Evolutionary conservation across 2,888 invertebrate species (phyloP).

Genomic region (Neoscelio sp.): DNA sequence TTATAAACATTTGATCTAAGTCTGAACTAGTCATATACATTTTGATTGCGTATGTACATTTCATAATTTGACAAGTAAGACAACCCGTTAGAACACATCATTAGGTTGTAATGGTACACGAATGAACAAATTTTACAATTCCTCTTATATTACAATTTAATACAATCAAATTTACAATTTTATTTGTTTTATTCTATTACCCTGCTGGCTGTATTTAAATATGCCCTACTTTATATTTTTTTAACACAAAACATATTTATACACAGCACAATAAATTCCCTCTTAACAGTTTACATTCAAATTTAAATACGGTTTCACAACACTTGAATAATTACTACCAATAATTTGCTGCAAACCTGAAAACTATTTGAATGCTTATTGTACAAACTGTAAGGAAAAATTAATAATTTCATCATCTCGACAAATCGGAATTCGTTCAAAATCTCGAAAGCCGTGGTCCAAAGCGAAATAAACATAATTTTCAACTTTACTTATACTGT

Average conservation of each 20-base stretch:
- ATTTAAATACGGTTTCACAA: constrained; percentile 5
- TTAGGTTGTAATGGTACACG: constrained; percentile 6
- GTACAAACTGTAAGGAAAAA: not conserved
- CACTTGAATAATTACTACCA: constrained; percentile 1
- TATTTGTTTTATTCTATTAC: not conserved
- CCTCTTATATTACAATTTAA: not conserved
- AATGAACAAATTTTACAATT: constrained; percentile 15
- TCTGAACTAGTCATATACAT: constrained; percentile 51
- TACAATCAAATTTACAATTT: constrained; percentile 11
- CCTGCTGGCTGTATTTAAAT: constrained; percentile 13
- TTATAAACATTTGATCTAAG: constrained; percentile 43
- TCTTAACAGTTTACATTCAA: not conserved
- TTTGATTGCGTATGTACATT: constrained; percentile 51
- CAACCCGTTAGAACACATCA: not conserved
- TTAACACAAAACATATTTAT: constrained; percentile 17
- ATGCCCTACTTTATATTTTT: constrained; percentile 7
- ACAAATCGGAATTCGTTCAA: not conserved
- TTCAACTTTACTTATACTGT: not conserved
- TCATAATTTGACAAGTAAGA: constrained; percentile 17
- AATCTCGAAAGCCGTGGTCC: not conserved
- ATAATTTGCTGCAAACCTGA: constrained; percentile 7
- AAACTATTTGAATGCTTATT: not conserved
- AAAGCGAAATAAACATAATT: not conserved
- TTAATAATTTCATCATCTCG: not conserved
- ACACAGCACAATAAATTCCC: constrained; percentile 14